Base-by-base conservation (phyloP, 35 echinoderm and acorn worm species). In the Chiridota heheva region DNA sequence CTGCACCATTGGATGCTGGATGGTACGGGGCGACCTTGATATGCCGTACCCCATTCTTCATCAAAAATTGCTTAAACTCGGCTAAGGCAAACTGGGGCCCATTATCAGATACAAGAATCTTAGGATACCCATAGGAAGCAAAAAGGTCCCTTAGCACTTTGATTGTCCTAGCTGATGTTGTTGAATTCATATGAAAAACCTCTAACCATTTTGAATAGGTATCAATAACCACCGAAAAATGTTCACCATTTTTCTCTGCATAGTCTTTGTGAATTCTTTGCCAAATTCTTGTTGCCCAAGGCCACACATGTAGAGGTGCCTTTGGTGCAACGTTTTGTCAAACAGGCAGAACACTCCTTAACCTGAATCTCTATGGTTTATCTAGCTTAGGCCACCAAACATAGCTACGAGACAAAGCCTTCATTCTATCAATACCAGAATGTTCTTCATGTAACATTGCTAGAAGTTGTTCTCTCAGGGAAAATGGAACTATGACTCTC, bases 351-450 rank as follows among this genome's bases (percentile, higher is more conserved):
- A 59, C 75, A 88, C 37, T 20, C 62, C 42, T 81, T 47, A 16
- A 42, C 60, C 2, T 56, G 22, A 18, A 27, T 69, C 27, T 88
- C 74, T 36, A 88, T 88, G 37, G 70, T 24, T 27, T 36, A 81
- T 88, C 86, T 29, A 88, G 33, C 37, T 63, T 73, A 10, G 86
- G 76, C 6, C 36, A 89, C 86, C 63, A 89, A 38, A 89, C 61
- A 40, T 82, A 82, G 44, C 64, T 61, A 13, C 65, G 46, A 26
- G 76, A 63, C 0, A 89, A n/a, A 22, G 86, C 64, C 46, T 89
- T 89, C 86, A 89, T 89, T 40, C 86, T 36, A 6, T 56, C 44
- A 32, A 89, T 75, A 16, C 86, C 66, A 25, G 44, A 38, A 44
- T 89, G 86, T 36, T 82, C 76, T 25, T 69, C 46, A 36, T 89